Percentiles rank a stretch among this genome's conserved stretches.
phyloP scores from a whole-genome alignment of 1,140 invertebrate genomes.

The Acromyrmex echinatior region DNA sequence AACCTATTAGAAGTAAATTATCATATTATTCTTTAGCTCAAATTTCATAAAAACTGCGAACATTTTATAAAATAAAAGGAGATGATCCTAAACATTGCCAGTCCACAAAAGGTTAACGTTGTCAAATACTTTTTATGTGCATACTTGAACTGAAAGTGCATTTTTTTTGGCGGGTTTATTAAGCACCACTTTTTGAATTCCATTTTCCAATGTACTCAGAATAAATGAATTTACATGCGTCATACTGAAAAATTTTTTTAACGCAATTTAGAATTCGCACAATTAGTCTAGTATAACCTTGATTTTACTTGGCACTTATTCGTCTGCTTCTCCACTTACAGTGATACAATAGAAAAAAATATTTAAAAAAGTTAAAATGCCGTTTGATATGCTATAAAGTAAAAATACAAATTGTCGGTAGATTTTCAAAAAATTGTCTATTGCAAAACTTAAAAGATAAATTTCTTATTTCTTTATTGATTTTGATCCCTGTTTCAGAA shows the following conservation, averaged over 20 bases:
- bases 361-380: background rate
- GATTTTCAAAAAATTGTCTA: background rate
- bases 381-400: background rate
- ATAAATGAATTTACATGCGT: constrained; percentile 46
- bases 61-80: too few relatives aligned
- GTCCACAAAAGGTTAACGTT: background rate
- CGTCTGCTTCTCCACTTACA: background rate
- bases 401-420: background rate
- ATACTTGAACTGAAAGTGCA: constrained; percentile 88
- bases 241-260: constrained; percentile 1
- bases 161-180: constrained; percentile 93
- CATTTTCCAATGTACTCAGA: constrained; percentile 81
- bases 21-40: too few relatives aligned
- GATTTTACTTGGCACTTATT: background rate
- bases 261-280: background rate
- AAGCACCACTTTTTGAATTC: constrained; percentile 89
- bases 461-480: too few relatives aligned
- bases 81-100: too few relatives aligned
- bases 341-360: background rate
- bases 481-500: too few relatives aligned
- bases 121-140: constrained; percentile 2
- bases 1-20: too few relatives aligned
- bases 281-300: constrained; percentile 14
- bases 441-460: background rate
- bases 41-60: too few relatives aligned